Evolutionary conservation across 2,888 invertebrate species (phyloP), one percentile per base, ranked within the genome.

Genomic region (Mimachlamys varia): DNA sequence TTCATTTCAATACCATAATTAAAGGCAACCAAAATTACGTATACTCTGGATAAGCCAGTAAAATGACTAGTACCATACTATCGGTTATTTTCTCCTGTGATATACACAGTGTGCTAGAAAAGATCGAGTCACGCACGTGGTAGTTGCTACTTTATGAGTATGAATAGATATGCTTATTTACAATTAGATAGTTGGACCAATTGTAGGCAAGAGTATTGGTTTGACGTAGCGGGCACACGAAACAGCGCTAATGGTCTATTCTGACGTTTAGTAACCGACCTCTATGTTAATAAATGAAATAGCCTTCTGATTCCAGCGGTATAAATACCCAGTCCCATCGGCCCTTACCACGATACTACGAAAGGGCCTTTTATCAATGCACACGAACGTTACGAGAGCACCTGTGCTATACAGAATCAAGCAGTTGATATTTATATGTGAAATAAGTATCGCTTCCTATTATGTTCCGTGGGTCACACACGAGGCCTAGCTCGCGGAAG

Each of bases 281-380:
- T 76, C 27, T 76, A 76, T 76, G 76, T 76, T 76, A 76, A 76
- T 76, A 76, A 76, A 76, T 76, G 76, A 76, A 76, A 76, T 76
- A 76, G 76, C 76, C 10, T 76, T 33, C 76, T 10, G 33, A 76
- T 27, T 33, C 76, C 76, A 33, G 33, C 22, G 76, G 76, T 76
- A 76, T 76, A 76, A 33, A 76, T 76, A 76, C 76, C 76, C 76
- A 33, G 33, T 76, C 76, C 76, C 76, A 76, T 76, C 27, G 76
- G 76, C 76, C 76, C 76, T 33, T 76, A 76, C 5, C 76, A 76
- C 27, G 27, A 27, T 76, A 76, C 76, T 33, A 76, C 76, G 33
- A 76, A 76, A 27, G 76, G 27, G 76, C 27, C 2, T 58, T 76
- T 76, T 76, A 76, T 76, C 76, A 76, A 10, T 33, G 22, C 76